Conservation (phyloP, 2,797 vertebrate species). For the Rhynchotus rufescens region DNA sequence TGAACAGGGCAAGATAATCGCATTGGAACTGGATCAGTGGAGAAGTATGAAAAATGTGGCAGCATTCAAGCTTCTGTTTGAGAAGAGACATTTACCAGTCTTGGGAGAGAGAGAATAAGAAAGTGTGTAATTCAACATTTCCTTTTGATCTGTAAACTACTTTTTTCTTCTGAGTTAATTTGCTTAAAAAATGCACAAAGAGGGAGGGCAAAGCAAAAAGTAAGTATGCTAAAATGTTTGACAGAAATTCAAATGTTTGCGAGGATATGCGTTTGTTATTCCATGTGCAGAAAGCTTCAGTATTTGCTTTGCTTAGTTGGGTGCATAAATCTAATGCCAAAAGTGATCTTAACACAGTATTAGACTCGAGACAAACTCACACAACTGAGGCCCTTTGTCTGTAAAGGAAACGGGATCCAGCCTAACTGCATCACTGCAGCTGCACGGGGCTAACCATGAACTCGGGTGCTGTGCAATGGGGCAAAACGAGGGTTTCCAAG, state of each 20-base stretch:
- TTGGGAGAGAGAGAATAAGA: constrained; percentile 58
- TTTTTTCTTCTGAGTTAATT: constrained; percentile 69
- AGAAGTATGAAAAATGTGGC: constrained; percentile 60
- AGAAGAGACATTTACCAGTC: constrained; percentile 57
- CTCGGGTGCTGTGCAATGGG: not conserved
- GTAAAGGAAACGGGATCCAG: not conserved
- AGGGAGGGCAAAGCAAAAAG: constrained; percentile 53
- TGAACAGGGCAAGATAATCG: constrained; percentile 48
- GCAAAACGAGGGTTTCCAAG: not conserved
- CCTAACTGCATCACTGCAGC: not conserved
- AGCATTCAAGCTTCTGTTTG: constrained; percentile 58
- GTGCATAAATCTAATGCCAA: constrained; percentile 39
- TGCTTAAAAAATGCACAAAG: constrained; percentile 66
- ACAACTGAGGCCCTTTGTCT: constrained; percentile 1
- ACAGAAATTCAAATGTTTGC: constrained; percentile 57
- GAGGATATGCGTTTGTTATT: constrained; percentile 47
- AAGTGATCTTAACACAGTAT: not conserved
- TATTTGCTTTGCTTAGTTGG: constrained; percentile 47
- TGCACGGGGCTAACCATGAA: not conserved
- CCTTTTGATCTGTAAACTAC: constrained; percentile 64
- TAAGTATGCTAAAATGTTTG: constrained; percentile 66
- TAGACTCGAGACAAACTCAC: not conserved
- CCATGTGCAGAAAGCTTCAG: constrained; percentile 32
- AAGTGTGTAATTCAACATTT: constrained; percentile 67
- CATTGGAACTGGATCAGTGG: constrained; percentile 61